Base-by-base conservation (phyloP, 2,888 invertebrate species). In the Caenorhabditis zanzibari region DNA sequence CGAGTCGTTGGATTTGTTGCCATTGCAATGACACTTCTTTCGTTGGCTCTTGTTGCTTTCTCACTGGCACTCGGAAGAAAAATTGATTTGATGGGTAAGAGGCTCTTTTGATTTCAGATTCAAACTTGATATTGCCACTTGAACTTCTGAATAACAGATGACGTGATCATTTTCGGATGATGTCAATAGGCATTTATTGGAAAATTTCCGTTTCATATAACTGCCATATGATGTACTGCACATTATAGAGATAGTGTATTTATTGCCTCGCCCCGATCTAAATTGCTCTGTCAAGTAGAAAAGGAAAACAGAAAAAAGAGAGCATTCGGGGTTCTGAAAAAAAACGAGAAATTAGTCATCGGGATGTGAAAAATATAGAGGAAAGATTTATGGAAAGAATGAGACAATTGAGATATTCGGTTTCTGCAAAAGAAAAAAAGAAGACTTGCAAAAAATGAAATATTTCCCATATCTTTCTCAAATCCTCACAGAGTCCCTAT, bases 21-120 rank as follows among this genome's bases (percentile, higher is more conserved):
- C 19, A 82, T 91, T 71, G 76, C 85, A n/a, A 84, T 91, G 71
- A 91, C 90, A 28, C 47, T 90, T 32, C 81, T 91, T 38, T 88
- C 90, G 22, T 59, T 91, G 56, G 87, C 88, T 41, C 79, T 91
- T 41, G 90, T 91, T 28, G 91, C 89, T 3, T 81, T 91, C 26
- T 91, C 91, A 9, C 76, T 91, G 26, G 91, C 91, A 22, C 82
- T 91, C n/a, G 91, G 91, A n/a, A 85, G 90, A 32, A 91, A 91
- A 79, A 91, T 91, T 64, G 91, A 91, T 83, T 80, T 90, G 69
- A 85, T 91, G 82, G 91, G 91, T 91, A 32, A 75, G 89, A n/a
- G n/a, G n/a, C n/a, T n/a, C n/a, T 84, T 41, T 24, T 26, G 16
- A 4, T 58, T 19, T 47, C 47, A 19, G 7, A 19, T 47, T 59